Percentiles rank a stretch among this genome's conserved stretches.
phyloP scores from a whole-genome alignment of 2,797 vertebrate species.

The Trachurus trachurus region DNA sequence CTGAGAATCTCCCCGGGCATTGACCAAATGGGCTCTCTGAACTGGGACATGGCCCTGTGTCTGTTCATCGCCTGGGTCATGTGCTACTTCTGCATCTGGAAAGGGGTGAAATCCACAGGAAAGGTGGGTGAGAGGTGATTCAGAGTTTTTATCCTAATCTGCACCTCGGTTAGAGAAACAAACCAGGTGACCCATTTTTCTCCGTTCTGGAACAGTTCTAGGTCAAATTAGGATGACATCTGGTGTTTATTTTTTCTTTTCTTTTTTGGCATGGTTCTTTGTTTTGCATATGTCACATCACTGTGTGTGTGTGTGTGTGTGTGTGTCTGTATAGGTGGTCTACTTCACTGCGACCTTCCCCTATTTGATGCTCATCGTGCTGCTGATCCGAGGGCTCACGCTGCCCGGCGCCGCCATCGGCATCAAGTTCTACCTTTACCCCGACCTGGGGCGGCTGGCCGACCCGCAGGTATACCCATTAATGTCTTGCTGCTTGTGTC shows the following conservation, averaged over 20 bases:
- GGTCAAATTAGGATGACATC: conserved; percentile 8
- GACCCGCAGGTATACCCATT: conserved; percentile 92
- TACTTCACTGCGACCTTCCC: conserved; percentile 98
- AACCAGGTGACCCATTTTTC: not conserved
- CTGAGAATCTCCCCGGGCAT: conserved; percentile 94
- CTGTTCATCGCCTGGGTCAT: conserved; percentile 94
- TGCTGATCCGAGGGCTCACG: conserved; percentile 94
- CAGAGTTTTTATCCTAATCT: not conserved
- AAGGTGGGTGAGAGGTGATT: conserved; percentile 85
- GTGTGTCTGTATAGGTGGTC: conserved; percentile 88
- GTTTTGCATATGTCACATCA: not conserved
- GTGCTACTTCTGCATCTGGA: conserved; percentile 99
- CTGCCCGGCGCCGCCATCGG: conserved; percentile 93
- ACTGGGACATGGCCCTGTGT: conserved; percentile 95
- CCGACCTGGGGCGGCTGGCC: conserved; percentile 92
- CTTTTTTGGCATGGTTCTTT: not conserved
- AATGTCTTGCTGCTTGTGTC: not conserved
- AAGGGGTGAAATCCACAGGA: conserved; percentile 96
- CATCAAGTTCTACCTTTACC: conserved; percentile 96
- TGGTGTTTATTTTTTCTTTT: conserved; percentile 39
- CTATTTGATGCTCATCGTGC: conserved; percentile 94
- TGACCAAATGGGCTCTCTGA: conserved; percentile 92
- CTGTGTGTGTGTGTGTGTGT: conserved; percentile 17
- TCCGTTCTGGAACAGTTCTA: not conserved
- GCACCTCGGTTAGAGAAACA: not conserved